A percentile compares a stretch with the other conserved stretches of the same genome.
Conservation (phyloP, 2,113 vertebrate genomes). For the Arenaria interpres region DNA sequence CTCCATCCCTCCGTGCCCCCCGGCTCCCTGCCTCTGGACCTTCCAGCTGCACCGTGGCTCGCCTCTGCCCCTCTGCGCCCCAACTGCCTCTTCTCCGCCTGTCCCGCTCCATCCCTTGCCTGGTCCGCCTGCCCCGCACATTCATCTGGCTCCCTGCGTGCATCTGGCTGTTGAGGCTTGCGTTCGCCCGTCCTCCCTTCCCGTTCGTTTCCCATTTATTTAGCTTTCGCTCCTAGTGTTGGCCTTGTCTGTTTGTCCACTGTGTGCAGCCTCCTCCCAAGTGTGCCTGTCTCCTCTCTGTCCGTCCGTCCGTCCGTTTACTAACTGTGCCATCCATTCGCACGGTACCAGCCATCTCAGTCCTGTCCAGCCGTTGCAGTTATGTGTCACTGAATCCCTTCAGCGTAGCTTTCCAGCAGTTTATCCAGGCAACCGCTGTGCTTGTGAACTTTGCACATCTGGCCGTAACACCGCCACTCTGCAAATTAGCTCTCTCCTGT, state of each 20-base stretch:
- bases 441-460: slow-evolving; percentile 59
- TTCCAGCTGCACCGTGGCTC: background rate
- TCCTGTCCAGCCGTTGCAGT: background rate
- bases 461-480: background rate
- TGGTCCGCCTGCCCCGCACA: background rate
- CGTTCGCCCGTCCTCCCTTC: background rate
- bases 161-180: background rate
- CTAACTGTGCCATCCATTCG: background rate
- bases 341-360: background rate
- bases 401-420: slow-evolving; percentile 2
- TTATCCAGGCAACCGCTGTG: background rate
- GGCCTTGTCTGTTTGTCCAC: slow-evolving; percentile 28
- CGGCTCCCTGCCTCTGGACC: background rate
- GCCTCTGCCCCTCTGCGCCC: background rate
- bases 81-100: background rate
- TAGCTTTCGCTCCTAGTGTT: background rate
- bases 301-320: fast-evolving
- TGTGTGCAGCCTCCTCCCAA: background rate
- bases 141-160: background rate
- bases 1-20: background rate
- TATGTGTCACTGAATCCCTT: background rate
- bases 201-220: background rate
- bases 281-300: background rate
- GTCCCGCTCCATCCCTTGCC: slow-evolving; percentile 17
- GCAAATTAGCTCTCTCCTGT: background rate